A percentile compares a stretch with the other conserved stretches of the same genome.
Conservation (phyloP, 2,797 vertebrate genomes). For the Dipus sagitta region DNA sequence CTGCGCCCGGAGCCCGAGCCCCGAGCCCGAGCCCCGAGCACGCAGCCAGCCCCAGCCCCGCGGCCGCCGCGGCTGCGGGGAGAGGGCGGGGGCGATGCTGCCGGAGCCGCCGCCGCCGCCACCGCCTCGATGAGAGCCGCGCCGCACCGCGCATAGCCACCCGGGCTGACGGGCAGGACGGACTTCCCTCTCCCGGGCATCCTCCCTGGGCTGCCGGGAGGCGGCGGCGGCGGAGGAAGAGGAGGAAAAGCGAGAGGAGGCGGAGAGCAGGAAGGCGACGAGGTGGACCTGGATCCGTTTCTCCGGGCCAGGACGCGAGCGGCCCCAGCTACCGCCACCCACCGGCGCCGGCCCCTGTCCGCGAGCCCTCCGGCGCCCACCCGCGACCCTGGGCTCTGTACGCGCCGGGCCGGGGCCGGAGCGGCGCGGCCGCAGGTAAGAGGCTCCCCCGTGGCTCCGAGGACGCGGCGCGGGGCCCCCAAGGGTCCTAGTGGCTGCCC, state of each 20-base stretch:
- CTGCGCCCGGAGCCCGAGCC: conserved; percentile 63
- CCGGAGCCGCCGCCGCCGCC: conserved; percentile 81
- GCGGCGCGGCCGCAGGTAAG: conserved; percentile 78
- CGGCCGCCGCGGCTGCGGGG: conserved; percentile 81
- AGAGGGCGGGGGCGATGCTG: conserved; percentile 80
- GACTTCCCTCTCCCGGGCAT: conserved; percentile 67
- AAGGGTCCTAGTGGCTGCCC: conserved; percentile 22
- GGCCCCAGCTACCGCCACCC: conserved; percentile 75
- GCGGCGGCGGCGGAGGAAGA: conserved; percentile 76
- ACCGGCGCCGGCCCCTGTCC: conserved; percentile 71
- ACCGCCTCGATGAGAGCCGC: conserved; percentile 82
- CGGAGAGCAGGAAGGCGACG: conserved; percentile 54
- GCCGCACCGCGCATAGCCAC: conserved; percentile 73
- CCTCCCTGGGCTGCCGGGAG: conserved; percentile 84
- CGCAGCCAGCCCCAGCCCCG: conserved; percentile 76
- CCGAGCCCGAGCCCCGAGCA: conserved; percentile 53
- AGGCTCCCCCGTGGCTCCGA: conserved; percentile 7
- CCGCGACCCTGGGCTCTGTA: conserved; percentile 68
- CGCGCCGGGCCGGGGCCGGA: conserved; percentile 74
- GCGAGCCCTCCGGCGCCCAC: conserved; percentile 70
- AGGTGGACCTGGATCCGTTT: conserved; percentile 78
- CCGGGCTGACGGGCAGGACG: conserved; percentile 74
- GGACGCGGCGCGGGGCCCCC: conserved; percentile 34
- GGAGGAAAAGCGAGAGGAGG: conserved; percentile 32
- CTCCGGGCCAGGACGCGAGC: conserved; percentile 76